Base-by-base conservation (phyloP, 2,888 invertebrate genomes). In the Eulithis testata region DNA sequence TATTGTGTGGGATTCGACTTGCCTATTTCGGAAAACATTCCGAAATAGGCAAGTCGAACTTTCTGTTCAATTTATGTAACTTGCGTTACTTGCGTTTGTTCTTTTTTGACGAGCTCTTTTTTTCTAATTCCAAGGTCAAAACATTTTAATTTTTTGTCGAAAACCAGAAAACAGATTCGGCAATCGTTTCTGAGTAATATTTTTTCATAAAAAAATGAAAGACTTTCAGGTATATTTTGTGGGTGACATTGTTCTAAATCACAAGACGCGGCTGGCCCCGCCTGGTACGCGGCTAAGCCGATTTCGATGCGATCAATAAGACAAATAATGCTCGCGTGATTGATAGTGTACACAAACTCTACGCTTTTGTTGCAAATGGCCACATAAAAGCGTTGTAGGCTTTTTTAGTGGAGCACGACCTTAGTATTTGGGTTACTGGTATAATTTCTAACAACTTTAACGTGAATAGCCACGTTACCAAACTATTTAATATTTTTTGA, bases 281-380 rank as follows among this genome's bases (percentile, higher is more conserved):
- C 68, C 77, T 85, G 90, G 89, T 80, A 90, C 90, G 78, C 79
- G 73, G 73, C 80, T 76, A 73, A 74, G 76, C 74, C 75, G 78
- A 81, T 77, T 76, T 76, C 75, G 77, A 82, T 76, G 63, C 84
- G 86, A 87, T 91, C 91, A 85, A 91, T 91, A 85, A 70, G 83
- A 81, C 83, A 90, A 89, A 91, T 91, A 91, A 82, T 85, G 86
- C 83, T 82, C 78, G 70, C 77, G 88, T 92, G 91, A 92, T 92
- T 88, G 89, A 92, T 92, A 88, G 78, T 75, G 72, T 66, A 76
- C 76, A 73, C 74, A 75, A 75, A 78, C 78, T 56, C 75, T 72
- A 65, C 70, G 68, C 77, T 76, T 78, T 87, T 87, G 87, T 86
- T 80, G 76, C 71, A 70, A 81, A 80, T 80, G 75, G 63, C 55